Percentiles rank a stretch among this genome's conserved stretches.
Evolutionary conservation across 2,797 vertebrate species (phyloP).

Genomic region (Trichosurus vulpecula): DNA sequence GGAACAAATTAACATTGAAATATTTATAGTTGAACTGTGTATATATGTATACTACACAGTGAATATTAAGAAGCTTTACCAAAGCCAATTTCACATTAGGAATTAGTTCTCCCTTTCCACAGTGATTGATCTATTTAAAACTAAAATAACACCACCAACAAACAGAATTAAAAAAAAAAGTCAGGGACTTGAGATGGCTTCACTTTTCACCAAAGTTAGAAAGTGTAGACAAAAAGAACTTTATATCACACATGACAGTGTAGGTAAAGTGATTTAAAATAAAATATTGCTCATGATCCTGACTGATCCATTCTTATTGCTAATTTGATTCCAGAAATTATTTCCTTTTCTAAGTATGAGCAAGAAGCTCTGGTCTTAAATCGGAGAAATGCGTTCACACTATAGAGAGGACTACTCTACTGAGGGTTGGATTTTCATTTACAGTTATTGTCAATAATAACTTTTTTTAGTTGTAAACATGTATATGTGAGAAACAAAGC

Average conservation of each 20-base stretch:
- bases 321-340: not conserved
- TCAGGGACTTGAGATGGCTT: not conserved
- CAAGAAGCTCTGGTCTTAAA: not conserved
- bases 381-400: not conserved
- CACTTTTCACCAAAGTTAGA: not conserved
- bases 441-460: not conserved
- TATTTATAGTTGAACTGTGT: not conserved
- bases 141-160: not conserved
- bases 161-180: not conserved
- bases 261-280: not conserved
- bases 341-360: not conserved
- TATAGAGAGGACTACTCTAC: not conserved
- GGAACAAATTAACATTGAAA: not conserved
- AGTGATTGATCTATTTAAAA: not conserved
- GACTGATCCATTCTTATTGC: not conserved
- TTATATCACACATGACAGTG: slow-evolving; percentile 39
- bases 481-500: not conserved
- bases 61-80: not conserved
- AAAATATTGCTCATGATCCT: not conserved
- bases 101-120: not conserved
- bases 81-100: not conserved
- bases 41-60: not conserved
- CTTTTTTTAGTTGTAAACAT: not conserved
- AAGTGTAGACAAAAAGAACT: slow-evolving; percentile 3
- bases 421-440: not conserved